Conservation (phyloP, 2,113 vertebrate genomes). For the Neodontobutis hainanensis region DNA sequence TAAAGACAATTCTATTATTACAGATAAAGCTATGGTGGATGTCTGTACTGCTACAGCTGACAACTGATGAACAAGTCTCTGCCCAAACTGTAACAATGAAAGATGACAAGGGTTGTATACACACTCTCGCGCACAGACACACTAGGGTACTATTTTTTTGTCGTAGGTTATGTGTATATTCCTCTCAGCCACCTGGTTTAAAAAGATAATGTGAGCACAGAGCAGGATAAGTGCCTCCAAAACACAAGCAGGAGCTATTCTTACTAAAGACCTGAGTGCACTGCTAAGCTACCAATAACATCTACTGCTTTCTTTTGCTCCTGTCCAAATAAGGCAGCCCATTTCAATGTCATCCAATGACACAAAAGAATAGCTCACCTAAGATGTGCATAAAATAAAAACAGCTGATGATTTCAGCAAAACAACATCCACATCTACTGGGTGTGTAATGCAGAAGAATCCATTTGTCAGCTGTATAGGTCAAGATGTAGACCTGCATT, state of each 20-base stretch:
- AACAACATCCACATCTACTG: background rate
- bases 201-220: background rate
- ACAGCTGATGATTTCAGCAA: background rate
- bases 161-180: conserved; percentile 40
- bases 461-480: background rate
- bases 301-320: conserved; percentile 11
- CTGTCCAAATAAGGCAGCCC: background rate
- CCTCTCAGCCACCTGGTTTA: conserved; percentile 2
- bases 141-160: conserved; percentile 43
- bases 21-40: conserved; percentile 40
- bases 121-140: conserved; percentile 45
- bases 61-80: conserved; percentile 4
- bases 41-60: background rate
- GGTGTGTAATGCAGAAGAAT: background rate
- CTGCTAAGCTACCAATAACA: conserved; percentile 20
- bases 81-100: conserved; percentile 55
- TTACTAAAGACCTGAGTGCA: conserved; percentile 16
- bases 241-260: conserved; percentile 18
- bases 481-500: background rate
- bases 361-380: conserved; percentile 25
- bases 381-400: conserved; percentile 5
- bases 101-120: conserved; percentile 15
- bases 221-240: background rate
- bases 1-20: conserved; percentile 58
- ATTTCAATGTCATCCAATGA: conserved; percentile 79